A percentile compares a stretch with the other conserved stretches of the same genome.
Evolutionary conservation across 2,797 vertebrate species (phyloP).

Genomic region (Naso thynnoides): DNA sequence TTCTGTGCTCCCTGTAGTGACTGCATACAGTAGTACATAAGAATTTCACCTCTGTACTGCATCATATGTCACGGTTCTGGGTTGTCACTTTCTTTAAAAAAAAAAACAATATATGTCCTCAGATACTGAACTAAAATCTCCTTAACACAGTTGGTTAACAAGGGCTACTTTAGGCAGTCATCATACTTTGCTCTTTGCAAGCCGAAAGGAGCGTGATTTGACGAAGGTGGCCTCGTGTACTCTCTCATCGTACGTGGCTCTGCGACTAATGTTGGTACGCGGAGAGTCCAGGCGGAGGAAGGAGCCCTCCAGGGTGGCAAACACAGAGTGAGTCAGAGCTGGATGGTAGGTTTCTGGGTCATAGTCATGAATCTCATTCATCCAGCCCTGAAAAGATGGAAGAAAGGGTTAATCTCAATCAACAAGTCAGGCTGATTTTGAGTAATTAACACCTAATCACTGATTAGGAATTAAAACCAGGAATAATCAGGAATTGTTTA

Average conservation of each 20-base stretch:
- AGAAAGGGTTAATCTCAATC: constrained; percentile 13
- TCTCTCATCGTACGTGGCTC: constrained; percentile 86
- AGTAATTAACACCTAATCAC: neutral
- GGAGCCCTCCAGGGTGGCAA: constrained; percentile 86
- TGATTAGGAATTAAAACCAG: neutral
- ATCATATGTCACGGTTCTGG: neutral
- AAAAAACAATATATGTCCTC: neutral
- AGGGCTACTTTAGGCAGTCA: no score
- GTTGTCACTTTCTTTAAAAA: neutral
- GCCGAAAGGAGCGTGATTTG: constrained; percentile 83
- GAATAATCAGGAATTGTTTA: constrained; percentile 9
- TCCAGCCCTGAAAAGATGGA: constrained; percentile 88
- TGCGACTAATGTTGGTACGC: constrained; percentile 84
- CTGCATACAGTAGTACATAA: neutral
- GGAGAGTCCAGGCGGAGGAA: constrained; percentile 88
- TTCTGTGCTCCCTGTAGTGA: neutral
- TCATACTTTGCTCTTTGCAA: constrained; percentile 87
- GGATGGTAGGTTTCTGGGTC: constrained; percentile 89
- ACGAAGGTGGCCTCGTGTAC: constrained; percentile 79
- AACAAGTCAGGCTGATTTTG: neutral
- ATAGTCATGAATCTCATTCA: constrained; percentile 89
- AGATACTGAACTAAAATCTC: neutral
- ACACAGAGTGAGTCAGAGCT: constrained; percentile 88
- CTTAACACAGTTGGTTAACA: neutral
- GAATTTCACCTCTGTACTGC: neutral